Evolutionary conservation across 2,888 invertebrate species (phyloP), one percentile per base, ranked within the genome.

Genomic region (Xestia sexstrigata): DNA sequence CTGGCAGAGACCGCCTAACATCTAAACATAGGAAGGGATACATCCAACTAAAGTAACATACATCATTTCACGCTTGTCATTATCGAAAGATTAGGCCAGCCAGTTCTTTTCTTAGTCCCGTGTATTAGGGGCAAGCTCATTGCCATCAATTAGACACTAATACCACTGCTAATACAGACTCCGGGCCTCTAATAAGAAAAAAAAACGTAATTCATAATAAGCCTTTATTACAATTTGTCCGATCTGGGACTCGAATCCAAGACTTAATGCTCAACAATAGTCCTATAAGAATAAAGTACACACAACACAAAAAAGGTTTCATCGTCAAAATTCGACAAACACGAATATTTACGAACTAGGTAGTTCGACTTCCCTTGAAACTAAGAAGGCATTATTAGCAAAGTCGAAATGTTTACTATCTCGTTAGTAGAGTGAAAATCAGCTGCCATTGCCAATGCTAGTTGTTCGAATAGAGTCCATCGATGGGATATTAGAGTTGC

Each of bases 1-100:
- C 93, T 99, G 98, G 89, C 98, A 98, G 70, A 99, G 95, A n/a
- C 98, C 98, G 45, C 98, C 98, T 87, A 99, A 93, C 89, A 98
- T 95, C 98, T 98, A 93, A 9, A 20, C 26, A 6, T 0, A 58
- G 20, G 13, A 58, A 58, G 20, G 13, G 49, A 35, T 8, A 30
- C 23, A 69, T 13, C 0, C 45, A 69, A 20, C n/a, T 67, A 5
- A 47, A 72, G 6, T 13, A 75, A 20, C 9, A 62, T 35, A 8
- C 30, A 60, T 55, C 1, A 26, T 17, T 17, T 58, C 7, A 26
- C 58, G 26, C 58, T 1, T 58, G 13, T 17, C 9, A 30, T 20
- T 17, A 20, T 5, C 20, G 20, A 60, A 60, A 3, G 30, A 9
- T 4, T 9, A 60, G 1, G 30, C n/a, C 13, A 17, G 9, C 30